Conservation (phyloP, 2,797 vertebrate genomes). For the Gouania willdenowi region DNA sequence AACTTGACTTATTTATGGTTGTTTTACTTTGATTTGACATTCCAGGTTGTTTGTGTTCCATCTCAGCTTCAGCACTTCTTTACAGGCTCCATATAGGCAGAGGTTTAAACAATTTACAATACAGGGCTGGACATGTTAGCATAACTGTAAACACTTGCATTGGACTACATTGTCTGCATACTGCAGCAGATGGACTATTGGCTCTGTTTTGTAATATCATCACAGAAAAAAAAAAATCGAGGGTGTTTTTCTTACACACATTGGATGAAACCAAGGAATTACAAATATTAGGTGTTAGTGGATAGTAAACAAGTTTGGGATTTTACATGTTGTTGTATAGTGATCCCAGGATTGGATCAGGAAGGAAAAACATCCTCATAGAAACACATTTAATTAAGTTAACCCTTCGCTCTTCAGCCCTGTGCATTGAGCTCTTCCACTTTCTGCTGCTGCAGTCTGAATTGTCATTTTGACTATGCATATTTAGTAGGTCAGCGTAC, state of each 20-base stretch:
- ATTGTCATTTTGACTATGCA: conserved; percentile 9
- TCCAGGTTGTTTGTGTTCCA: conserved; percentile 36
- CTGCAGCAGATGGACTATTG: too few relatives aligned
- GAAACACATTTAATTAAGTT: conserved; percentile 39
- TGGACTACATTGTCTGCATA: conserved; percentile 8
- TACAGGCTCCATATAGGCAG: conserved; percentile 42
- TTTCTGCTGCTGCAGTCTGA: conserved; percentile 6
- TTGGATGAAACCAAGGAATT: too few relatives aligned
- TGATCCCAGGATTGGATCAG: neutral
- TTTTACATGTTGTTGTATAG: too few relatives aligned
- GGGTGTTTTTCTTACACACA: neutral
- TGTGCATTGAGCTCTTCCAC: conserved; percentile 2
- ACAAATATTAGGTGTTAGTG: too few relatives aligned
- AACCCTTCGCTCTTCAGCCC: conserved; percentile 8
- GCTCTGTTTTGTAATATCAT: too few relatives aligned
- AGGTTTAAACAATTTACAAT: conserved; percentile 63
- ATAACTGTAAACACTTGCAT: conserved; percentile 49
- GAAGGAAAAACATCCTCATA: neutral
- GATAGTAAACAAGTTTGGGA: too few relatives aligned
- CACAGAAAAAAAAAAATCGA: too few relatives aligned
- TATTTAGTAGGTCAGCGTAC: conserved; percentile 33
- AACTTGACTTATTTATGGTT: conserved; percentile 44
- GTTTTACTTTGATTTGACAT: conserved; percentile 49
- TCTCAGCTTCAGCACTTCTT: conserved; percentile 27
- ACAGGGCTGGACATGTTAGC: conserved; percentile 37